A percentile compares a stretch with the other conserved stretches of the same genome.
Evolutionary conservation across 2,888 invertebrate genomes (phyloP).

Genomic region (Meloe dianella): DNA sequence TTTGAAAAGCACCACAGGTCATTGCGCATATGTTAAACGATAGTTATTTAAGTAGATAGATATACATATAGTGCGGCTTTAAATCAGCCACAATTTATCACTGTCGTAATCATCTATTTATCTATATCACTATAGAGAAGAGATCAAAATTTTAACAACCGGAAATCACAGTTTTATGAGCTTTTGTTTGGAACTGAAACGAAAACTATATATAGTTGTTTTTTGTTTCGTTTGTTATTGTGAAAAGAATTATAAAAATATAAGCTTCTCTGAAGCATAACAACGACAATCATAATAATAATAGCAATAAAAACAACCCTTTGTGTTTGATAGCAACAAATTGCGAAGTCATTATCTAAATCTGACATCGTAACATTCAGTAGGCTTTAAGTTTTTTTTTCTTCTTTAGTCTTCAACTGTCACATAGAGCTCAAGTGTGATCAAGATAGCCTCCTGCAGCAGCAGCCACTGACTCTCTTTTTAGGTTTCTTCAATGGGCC

Average conservation of each 20-base stretch:
- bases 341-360: constrained; percentile 52
- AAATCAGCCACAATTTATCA: constrained; percentile 32
- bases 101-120: constrained; percentile 28
- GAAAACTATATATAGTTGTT: too few species aligned
- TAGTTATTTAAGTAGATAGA: background rate
- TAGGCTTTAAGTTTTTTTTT: constrained; percentile 35
- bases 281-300: constrained; percentile 1
- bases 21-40: constrained; percentile 30
- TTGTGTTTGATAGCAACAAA: constrained; percentile 32
- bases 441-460: constrained; percentile 46
- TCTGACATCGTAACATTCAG: constrained; percentile 47
- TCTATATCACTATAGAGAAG: constrained; percentile 4
- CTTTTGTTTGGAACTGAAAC: constrained; percentile 29
- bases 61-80: constrained; percentile 19
- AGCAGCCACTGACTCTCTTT: constrained; percentile 40
- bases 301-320: constrained; percentile 16
- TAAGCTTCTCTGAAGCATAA: constrained; percentile 4
- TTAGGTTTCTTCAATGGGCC: constrained; percentile 36
- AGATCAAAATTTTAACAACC: constrained; percentile 25
- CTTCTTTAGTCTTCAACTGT: constrained; percentile 40
- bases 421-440: constrained; percentile 42
- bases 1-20: constrained; percentile 33
- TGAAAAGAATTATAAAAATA: constrained; percentile 7
- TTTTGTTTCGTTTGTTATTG: too few species aligned
- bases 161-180: constrained; percentile 32